Conservation (phyloP, 1,140 invertebrate species). For the Pseudomyrmex sp. region DNA sequence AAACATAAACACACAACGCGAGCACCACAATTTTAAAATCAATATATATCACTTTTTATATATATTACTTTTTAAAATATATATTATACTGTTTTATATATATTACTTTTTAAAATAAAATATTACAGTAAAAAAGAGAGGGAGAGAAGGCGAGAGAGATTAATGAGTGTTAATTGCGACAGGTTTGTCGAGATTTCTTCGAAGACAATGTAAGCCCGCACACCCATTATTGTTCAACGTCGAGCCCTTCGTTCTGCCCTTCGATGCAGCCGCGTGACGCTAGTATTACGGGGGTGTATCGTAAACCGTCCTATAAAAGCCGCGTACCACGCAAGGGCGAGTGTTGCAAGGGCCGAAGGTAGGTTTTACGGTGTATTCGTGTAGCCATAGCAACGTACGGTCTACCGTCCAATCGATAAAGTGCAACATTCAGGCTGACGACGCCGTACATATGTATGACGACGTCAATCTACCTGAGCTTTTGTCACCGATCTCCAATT, state of each 20-base stretch:
- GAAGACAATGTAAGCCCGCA: slow-evolving; percentile 3
- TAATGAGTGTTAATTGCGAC: neutral
- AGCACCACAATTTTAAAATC: too few relatives aligned
- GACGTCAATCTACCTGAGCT: slow-evolving; percentile 38
- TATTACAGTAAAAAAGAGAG: too few relatives aligned
- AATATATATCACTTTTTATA: too few relatives aligned
- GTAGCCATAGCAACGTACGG: slow-evolving; percentile 78
- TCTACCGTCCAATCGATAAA: slow-evolving; percentile 77
- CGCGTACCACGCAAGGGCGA: slow-evolving; percentile 65
- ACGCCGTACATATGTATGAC: slow-evolving; percentile 9
- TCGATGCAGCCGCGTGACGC: slow-evolving; percentile 59
- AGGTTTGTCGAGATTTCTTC: slow-evolving; percentile 10
- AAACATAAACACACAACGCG: too few relatives aligned
- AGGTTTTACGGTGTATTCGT: slow-evolving; percentile 68
- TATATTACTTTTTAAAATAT: too few relatives aligned
- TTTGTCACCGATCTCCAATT: slow-evolving; percentile 19
- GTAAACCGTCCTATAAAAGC: slow-evolving; percentile 72
- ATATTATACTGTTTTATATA: too few relatives aligned
- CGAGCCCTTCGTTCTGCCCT: slow-evolving; percentile 63
- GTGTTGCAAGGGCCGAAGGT: slow-evolving; percentile 58
- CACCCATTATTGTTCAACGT: slow-evolving; percentile 70
- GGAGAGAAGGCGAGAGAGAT: too few relatives aligned
- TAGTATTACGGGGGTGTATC: slow-evolving; percentile 64
- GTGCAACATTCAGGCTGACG: slow-evolving; percentile 73
- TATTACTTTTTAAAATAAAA: too few relatives aligned